Percentiles rank a stretch among this genome's conserved stretches.
Evolutionary conservation across 2,888 invertebrate genomes (phyloP).

Genomic region (Cataglyphis albicans): DNA sequence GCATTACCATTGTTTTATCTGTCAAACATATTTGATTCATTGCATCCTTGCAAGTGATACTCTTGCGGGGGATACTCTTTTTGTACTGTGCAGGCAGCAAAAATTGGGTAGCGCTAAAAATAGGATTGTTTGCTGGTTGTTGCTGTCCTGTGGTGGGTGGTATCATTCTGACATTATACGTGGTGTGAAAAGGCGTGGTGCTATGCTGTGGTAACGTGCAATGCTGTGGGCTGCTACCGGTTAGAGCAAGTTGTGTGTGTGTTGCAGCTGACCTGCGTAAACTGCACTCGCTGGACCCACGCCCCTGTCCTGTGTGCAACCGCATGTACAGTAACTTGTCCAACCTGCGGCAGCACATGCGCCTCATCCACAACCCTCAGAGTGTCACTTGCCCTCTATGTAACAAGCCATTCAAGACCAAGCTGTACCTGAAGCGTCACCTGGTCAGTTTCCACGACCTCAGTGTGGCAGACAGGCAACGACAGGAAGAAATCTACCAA

Average conservation of each 20-base stretch:
- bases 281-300: slow-evolving; percentile 87
- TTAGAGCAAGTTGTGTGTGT: slow-evolving; percentile 86
- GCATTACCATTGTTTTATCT: slow-evolving; percentile 64
- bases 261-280: slow-evolving; percentile 87
- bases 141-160: slow-evolving; percentile 86
- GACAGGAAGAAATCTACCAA: slow-evolving; percentile 85
- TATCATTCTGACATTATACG: slow-evolving; percentile 73
- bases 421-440: slow-evolving; percentile 89
- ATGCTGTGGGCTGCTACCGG: slow-evolving; percentile 82
- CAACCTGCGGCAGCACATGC: slow-evolving; percentile 89
- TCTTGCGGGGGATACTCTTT: slow-evolving; percentile 66
- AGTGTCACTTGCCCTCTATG: slow-evolving; percentile 89
- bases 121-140: slow-evolving; percentile 86
- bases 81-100: slow-evolving; percentile 82
- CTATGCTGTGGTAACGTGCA: slow-evolving; percentile 79
- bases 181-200: slow-evolving; percentile 75
- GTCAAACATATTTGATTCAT: slow-evolving; percentile 58
- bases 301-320: slow-evolving; percentile 89
- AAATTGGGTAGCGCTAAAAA: slow-evolving; percentile 77
- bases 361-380: slow-evolving; percentile 89
- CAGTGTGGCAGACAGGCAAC: slow-evolving; percentile 83
- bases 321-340: slow-evolving; percentile 90
- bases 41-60: slow-evolving; percentile 58
- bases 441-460: slow-evolving; percentile 88
- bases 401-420: slow-evolving; percentile 89